phyloP scores from a whole-genome alignment of 2,113 vertebrate species.

The Triplophysa tibetana region DNA sequence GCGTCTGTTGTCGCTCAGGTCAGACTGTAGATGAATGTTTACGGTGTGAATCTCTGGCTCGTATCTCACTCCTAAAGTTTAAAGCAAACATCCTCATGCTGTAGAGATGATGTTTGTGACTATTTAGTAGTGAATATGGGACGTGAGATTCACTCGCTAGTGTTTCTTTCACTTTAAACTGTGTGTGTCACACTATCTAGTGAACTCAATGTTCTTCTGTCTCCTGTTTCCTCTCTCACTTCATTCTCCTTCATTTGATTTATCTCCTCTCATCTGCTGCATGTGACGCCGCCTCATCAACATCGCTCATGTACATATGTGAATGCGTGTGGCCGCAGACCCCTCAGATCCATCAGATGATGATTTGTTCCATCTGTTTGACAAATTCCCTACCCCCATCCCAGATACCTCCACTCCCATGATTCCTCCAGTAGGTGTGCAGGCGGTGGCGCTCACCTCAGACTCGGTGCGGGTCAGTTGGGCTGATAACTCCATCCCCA shows the following conservation, averaged over 20 bases:
- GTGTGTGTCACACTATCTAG: constrained; percentile 21
- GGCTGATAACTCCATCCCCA: constrained; percentile 93
- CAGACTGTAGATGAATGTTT: neutral
- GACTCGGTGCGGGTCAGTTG: constrained; percentile 93
- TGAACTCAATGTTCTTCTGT: constrained; percentile 64
- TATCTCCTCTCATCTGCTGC: constrained; percentile 57
- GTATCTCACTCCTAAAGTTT: neutral
- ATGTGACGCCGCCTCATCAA: constrained; percentile 50
- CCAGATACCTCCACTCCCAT: constrained; percentile 95
- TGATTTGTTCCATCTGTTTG: constrained; percentile 96
- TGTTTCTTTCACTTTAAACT: constrained; percentile 16
- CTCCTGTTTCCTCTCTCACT: constrained; percentile 60
- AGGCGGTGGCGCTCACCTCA: constrained; percentile 87
- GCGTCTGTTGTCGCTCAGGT: neutral
- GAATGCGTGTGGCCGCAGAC: constrained; percentile 74
- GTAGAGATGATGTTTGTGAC: neutral
- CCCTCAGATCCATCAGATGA: constrained; percentile 89
- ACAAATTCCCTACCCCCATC: constrained; percentile 92
- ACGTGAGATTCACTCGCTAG: neutral
- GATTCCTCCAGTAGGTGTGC: constrained; percentile 97
- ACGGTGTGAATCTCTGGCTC: neutral
- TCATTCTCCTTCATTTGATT: constrained; percentile 52
- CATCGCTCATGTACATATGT: constrained; percentile 54
- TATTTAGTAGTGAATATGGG: neutral
- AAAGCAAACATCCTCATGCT: no score